Evolutionary conservation across 1,140 invertebrate genomes (phyloP).

Genomic region (Meloidogyne floridensis): DNA sequence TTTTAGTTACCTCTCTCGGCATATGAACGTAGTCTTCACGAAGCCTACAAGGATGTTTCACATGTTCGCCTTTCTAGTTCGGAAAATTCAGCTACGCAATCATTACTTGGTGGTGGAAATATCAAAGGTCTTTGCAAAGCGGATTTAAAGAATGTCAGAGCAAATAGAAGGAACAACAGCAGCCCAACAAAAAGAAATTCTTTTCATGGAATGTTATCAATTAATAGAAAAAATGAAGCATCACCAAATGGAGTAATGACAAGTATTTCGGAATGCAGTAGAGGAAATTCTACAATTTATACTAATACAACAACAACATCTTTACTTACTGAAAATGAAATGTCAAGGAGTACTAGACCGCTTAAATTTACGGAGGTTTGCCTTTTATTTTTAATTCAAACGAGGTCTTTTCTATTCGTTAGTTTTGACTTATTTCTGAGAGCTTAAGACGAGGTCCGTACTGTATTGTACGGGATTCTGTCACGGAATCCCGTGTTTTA

Average conservation of each 20-base stretch:
- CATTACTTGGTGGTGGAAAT: neutral
- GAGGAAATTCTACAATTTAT: conserved; percentile 1
- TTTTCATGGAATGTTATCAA: conserved; percentile 7
- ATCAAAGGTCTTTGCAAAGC: neutral
- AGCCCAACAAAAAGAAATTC: conserved; percentile 1
- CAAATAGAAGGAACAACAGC: neutral
- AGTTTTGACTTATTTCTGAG: too few relatives aligned
- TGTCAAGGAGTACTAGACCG: conserved; percentile 3
- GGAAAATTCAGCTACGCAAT: conserved; percentile 4
- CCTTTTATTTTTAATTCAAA: too few relatives aligned
- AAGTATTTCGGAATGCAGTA: neutral
- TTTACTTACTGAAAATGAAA: neutral
- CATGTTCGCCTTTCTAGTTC: conserved; percentile 14
- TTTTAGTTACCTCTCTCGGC: conserved; percentile 8
- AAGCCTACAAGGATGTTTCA: conserved; percentile 14
- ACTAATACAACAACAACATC: conserved; percentile 6
- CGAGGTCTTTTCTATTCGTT: neutral
- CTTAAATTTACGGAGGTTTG: conserved; percentile 36
- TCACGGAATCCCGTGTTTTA: too few relatives aligned
- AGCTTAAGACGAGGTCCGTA: too few relatives aligned
- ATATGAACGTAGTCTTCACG: conserved; percentile 32
- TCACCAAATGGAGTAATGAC: conserved; percentile 21
- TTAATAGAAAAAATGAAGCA: conserved; percentile 13
- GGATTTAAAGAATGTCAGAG: neutral
- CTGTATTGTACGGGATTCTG: too few relatives aligned